These are phyloP conservation scores for Hemistola chrysoprasaria DNA, from an alignment of 2,888 invertebrate species.

Conservation along the genomic window DNA sequence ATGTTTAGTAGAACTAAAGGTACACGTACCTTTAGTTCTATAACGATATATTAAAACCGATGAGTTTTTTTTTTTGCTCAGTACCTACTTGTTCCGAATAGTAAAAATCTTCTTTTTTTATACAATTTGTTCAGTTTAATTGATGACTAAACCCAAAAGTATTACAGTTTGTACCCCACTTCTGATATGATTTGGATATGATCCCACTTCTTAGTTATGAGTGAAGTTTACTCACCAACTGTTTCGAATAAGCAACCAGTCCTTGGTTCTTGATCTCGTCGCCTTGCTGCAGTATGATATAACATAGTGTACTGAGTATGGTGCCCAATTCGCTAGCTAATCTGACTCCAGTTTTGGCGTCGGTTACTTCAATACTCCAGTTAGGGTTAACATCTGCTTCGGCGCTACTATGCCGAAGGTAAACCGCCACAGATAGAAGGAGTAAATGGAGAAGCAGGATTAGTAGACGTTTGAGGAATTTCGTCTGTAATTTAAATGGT, in stretches of 20 bases:
- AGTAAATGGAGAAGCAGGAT: conserved; percentile 94
- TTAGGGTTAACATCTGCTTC: conserved; percentile 62
- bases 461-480: conserved; percentile 94
- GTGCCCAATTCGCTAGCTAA: conserved; percentile 93
- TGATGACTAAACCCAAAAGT: too few relatives aligned
- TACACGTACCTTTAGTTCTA: too few relatives aligned
- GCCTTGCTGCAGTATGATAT: conserved; percentile 95
- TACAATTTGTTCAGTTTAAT: too few relatives aligned
- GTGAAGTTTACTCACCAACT: conserved; percentile 85
- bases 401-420: conserved; percentile 86
- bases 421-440: conserved; percentile 94
- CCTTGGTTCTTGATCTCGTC: conserved; percentile 98
- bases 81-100: too few relatives aligned
- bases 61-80: too few relatives aligned
- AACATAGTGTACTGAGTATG: conserved; percentile 92
- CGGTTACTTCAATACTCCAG: conserved; percentile 63
- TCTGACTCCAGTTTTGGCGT: conserved; percentile 77
- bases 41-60: too few relatives aligned
- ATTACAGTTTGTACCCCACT: too few relatives aligned
- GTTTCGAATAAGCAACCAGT: conserved; percentile 92
- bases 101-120: too few relatives aligned
- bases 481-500: conserved; percentile 84
- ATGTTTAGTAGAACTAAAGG: too few relatives aligned
- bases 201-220: too few relatives aligned
- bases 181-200: too few relatives aligned